Evolutionary conservation across 2,797 vertebrate species (phyloP), one percentile per base, ranked within the genome.

Genomic region (Geotria australis): DNA sequence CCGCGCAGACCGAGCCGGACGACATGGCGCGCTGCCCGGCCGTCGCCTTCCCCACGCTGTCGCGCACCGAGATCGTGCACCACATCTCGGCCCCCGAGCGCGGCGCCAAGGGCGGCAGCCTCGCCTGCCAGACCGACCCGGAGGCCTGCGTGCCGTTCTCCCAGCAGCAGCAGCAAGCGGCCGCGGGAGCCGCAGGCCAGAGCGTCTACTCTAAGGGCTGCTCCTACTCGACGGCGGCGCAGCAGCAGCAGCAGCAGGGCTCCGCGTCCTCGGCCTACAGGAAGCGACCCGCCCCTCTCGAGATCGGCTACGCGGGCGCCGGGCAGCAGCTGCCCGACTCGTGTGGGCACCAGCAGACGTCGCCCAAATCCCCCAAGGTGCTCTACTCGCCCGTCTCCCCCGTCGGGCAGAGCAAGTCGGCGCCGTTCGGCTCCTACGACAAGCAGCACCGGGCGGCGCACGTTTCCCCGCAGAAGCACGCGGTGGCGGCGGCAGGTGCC

Each of bases 1-100:
- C 88, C 0, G 85, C 89, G 63, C 91, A 99, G 71, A 99, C 91
- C 0, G 91, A 99, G 62, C 74, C 80, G 0, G 85, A 94, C 60
- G 83, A 89, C 65, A 70, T 85, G 15, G 76, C 77, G 57, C 76
- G 79, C 2, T 72, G 85, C 63, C 91, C 91, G 11, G 85, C 85
- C 62, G 96, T 99, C 61, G 86, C 85, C 66, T 85, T 95, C 63
- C 91, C 83, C 7, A 79, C 79, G 63, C 89, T 96, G 61, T 81
- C 86, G 60, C 88, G 80, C 57, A 84, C 94, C 64, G 84, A 98
- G 68, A 80, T 99, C 0, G 62, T 99, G 58, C 81, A 81, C 70
- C 95, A 95, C 63, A 98, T 99, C 64, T 95, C 93, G 0, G 88
- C 85, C 2, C 88, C 93, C 0, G 93, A 99, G 69, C 88, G 91